Evolutionary conservation across 2,113 vertebrate genomes (phyloP).

Genomic region (Phycodurus eques): DNA sequence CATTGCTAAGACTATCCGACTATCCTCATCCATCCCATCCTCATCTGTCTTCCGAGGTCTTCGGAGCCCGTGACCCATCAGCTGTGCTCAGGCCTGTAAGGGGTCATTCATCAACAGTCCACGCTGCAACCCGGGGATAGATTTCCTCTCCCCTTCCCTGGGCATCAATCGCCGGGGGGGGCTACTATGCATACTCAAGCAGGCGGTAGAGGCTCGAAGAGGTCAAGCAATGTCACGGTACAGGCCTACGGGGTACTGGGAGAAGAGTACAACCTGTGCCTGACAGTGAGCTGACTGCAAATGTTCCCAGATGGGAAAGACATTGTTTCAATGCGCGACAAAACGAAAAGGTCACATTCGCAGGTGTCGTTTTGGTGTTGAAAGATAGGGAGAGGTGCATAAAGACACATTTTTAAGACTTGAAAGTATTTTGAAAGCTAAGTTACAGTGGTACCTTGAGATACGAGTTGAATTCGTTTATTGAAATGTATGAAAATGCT

Average conservation of each 20-base stretch:
- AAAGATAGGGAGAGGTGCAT: not conserved
- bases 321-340: not conserved
- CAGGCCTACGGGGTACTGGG: constrained; percentile 22
- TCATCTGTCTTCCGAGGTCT: constrained; percentile 37
- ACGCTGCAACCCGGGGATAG: constrained; percentile 67
- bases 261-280: constrained; percentile 8
- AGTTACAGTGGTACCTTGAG: too few relatives aligned
- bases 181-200: constrained; percentile 71
- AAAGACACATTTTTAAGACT: not conserved
- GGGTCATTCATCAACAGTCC: constrained; percentile 72
- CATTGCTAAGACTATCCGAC: constrained; percentile 6
- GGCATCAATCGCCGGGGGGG: constrained; percentile 73
- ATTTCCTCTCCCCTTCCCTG: constrained; percentile 66
- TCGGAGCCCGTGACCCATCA: constrained; percentile 62
- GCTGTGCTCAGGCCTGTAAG: constrained; percentile 62
- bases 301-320: not conserved
- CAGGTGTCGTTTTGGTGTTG: not conserved
- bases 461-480: too few relatives aligned
- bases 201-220: constrained; percentile 58
- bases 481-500: too few relatives aligned
- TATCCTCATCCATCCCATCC: constrained; percentile 15
- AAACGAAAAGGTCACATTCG: not conserved
- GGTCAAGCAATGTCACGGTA: constrained; percentile 64
- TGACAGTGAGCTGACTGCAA: not conserved
- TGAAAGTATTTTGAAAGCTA: too few relatives aligned